Percentiles rank a stretch among this genome's conserved stretches.
Evolutionary conservation across 2,113 vertebrate genomes (phyloP).

Genomic region (Sarotherodon lohbergeri): DNA sequence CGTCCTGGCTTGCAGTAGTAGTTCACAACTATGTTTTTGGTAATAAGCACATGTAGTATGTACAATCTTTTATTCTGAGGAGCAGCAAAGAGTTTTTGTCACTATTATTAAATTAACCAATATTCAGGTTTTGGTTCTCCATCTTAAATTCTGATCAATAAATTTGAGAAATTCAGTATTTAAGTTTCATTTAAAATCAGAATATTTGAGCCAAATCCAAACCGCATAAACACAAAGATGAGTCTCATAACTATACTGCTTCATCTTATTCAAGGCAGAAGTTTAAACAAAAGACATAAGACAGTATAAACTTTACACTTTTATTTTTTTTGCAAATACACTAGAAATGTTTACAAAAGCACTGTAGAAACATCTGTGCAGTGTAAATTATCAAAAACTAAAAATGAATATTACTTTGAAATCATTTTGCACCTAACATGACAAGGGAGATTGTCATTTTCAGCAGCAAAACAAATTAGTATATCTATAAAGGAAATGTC

Average conservation of each 20-base stretch:
- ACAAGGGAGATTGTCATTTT: slow-evolving; percentile 74
- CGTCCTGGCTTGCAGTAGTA: neutral
- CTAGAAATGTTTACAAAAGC: slow-evolving; percentile 83
- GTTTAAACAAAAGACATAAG: neutral
- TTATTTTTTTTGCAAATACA: slow-evolving; percentile 78
- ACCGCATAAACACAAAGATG: neutral
- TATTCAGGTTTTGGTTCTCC: neutral
- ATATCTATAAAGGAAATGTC: slow-evolving; percentile 47
- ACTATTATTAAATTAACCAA: neutral
- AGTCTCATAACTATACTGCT: too few relatives aligned
- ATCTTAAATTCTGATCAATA: neutral
- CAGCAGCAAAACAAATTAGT: slow-evolving; percentile 72
- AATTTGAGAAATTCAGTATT: neutral
- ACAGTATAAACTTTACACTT: slow-evolving; percentile 27
- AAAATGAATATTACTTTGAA: slow-evolving; percentile 69
- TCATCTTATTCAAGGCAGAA: neutral
- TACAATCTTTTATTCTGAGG: neutral
- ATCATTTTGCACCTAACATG: slow-evolving; percentile 73
- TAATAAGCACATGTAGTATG: neutral
- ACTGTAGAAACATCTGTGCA: slow-evolving; percentile 80
- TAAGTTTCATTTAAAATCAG: neutral
- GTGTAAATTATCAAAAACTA: slow-evolving; percentile 80
- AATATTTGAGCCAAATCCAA: neutral
- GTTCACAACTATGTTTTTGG: neutral
- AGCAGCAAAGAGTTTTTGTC: neutral